Base-by-base conservation (phyloP, 2,888 invertebrate genomes). In the Epicampocera succincta region DNA sequence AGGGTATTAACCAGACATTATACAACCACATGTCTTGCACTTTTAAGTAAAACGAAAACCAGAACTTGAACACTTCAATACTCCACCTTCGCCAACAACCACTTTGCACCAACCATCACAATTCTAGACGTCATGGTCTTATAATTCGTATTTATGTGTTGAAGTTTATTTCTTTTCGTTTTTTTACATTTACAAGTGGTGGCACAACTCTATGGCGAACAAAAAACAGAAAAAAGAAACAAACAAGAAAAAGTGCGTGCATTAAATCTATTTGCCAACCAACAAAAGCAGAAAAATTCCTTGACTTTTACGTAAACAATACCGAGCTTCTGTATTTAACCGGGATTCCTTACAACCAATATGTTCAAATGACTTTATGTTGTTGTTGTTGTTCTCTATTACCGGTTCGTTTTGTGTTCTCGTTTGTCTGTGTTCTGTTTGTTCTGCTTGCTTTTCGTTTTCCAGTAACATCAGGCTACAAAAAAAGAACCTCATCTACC, bases 161-260 rank as follows among this genome's bases (percentile, higher is more conserved):
- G 17, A 19, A 63, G 6, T 50, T 42, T 56, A 21, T 50, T 4
- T 33, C n/a, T n/a, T 61, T 46, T 66, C 33, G 15, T 25, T 52
- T 61, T 56, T 61, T 38, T 44, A 15, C 61, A 33, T 58, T 38
- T 40, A 58, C 61, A 77, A 77, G 77, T 81, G 68, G 58, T 77
- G 66, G 48, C 74, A 48, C 61, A 61, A 77, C 44, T 65, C 54
- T 52, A n/a, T 25, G 21, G n/a, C 42, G 33, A 33, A 33, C 33
- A 44, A 17, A 69, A 9, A 65, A n/a, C n/a, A n/a, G n/a, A n/a
- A n/a, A n/a, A n/a, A n/a, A n/a, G n/a, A n/a, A n/a, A n/a, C n/a
- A n/a, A n/a, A n/a, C n/a, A n/a, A n/a, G n/a, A n/a, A 74, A 82
- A 77, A 82, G 82, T 82, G 82, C 82, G 82, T 82, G 78, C 74